Percentiles rank a stretch among this genome's conserved stretches.
Evolutionary conservation across 2,888 invertebrate species (phyloP).

Genomic region (Stomorhina lunata): DNA sequence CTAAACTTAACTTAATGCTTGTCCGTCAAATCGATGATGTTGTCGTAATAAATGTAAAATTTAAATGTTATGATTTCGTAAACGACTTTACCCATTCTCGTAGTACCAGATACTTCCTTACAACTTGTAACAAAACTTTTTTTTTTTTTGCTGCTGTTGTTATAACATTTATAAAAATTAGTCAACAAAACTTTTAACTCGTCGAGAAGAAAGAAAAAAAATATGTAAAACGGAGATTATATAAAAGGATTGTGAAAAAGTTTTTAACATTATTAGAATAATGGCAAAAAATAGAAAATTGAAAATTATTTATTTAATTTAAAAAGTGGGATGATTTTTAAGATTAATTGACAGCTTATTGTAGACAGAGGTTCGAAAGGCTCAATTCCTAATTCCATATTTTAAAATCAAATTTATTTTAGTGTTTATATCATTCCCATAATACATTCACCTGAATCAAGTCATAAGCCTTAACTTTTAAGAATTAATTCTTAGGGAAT

Average conservation of each 20-base stretch:
- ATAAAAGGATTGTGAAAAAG: not conserved
- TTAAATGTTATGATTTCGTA: conserved; percentile 51
- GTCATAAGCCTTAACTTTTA: too few species aligned
- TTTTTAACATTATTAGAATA: not conserved
- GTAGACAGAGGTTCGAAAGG: too few species aligned
- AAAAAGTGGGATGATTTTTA: too few species aligned
- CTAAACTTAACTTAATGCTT: conserved; percentile 14
- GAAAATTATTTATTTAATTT: too few species aligned
- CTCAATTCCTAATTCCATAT: too few species aligned
- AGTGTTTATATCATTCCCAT: too few species aligned
- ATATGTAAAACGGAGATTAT: not conserved
- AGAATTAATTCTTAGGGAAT: too few species aligned
- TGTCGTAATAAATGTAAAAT: conserved; percentile 43
- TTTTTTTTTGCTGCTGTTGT: not conserved
- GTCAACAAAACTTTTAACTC: conserved; percentile 5
- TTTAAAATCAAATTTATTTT: too few species aligned
- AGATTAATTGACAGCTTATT: too few species aligned
- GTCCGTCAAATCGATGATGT: conserved; percentile 20
- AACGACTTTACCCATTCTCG: conserved; percentile 8
- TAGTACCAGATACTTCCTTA: conserved; percentile 21
- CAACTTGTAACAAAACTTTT: not conserved
- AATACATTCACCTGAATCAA: too few species aligned
- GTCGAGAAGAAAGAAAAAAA: not conserved
- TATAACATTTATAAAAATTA: conserved; percentile 12
- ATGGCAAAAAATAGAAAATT: too few species aligned